Conservation (phyloP, 2,888 invertebrate species). For the Celastrina argiolus region DNA sequence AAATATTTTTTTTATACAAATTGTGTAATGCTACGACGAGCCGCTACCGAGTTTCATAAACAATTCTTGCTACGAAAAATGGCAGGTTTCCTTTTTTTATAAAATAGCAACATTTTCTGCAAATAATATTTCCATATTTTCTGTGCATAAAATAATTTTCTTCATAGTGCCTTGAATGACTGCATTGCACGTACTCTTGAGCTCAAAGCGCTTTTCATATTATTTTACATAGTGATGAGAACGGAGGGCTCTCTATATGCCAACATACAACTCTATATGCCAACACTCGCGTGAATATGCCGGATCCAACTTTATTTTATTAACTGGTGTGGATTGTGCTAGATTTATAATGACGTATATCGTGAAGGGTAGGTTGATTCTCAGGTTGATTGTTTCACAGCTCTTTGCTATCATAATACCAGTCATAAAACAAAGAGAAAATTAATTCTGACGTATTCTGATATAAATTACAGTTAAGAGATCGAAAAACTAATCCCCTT, state of each 20-base stretch:
- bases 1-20: neutral
- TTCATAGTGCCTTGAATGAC: slow-evolving; percentile 38
- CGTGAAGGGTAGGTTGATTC: neutral
- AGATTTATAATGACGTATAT: slow-evolving; percentile 9
- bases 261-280: slow-evolving; percentile 2
- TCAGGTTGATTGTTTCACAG: neutral
- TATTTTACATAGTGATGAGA: slow-evolving; percentile 48
- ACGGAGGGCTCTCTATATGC: slow-evolving; percentile 33
- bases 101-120: slow-evolving; percentile 21
- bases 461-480: too few species aligned
- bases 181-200: slow-evolving; percentile 39
- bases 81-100: neutral
- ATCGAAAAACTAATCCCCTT: too few species aligned
- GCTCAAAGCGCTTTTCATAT: slow-evolving; percentile 42
- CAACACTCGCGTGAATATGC: neutral
- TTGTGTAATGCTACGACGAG: neutral
- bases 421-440: too few species aligned
- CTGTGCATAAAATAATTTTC: slow-evolving; percentile 34
- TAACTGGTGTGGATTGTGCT: slow-evolving; percentile 3
- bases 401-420: neutral
- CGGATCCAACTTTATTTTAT: slow-evolving; percentile 7
- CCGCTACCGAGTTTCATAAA: neutral
- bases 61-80: neutral
- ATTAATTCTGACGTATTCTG: too few species aligned
- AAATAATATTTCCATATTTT: slow-evolving; percentile 33